Percentiles rank a stretch among this genome's conserved stretches.
Evolutionary conservation across 2,797 vertebrate species (phyloP).

Genomic region (Myotis pilosus): DNA sequence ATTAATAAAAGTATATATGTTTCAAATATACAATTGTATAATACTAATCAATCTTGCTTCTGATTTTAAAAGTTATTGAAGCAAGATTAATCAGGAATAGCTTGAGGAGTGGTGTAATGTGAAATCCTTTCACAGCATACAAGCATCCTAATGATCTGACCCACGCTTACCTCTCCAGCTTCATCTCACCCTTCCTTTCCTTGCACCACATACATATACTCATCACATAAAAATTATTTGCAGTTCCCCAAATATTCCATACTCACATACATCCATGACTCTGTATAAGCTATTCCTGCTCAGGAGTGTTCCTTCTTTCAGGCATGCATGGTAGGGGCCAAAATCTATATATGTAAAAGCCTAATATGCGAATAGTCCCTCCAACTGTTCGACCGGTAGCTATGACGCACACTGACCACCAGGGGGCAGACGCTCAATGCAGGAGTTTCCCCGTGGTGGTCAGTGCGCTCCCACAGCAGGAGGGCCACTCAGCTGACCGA

Average conservation of each 20-base stretch:
- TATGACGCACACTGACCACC: no score
- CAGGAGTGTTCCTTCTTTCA: not conserved
- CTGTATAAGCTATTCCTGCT: not conserved
- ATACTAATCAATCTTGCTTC: not conserved
- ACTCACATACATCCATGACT: not conserved
- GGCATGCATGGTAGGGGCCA: no score
- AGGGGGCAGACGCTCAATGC: no score
- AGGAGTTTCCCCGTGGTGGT: no score
- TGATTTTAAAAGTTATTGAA: not conserved
- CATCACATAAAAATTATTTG: not conserved
- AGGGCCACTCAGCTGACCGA: no score
- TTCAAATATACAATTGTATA: not conserved
- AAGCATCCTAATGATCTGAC: not conserved
- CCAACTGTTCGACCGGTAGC: no score
- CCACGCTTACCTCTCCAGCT: not conserved
- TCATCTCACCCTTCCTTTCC: not conserved
- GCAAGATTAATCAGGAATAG: not conserved
- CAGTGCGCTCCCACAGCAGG: no score
- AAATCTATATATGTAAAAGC: no score
- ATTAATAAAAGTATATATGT: not conserved
- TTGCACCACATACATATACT: not conserved
- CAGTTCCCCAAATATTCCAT: not conserved
- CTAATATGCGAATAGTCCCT: no score
- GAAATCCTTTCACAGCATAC: not conserved
- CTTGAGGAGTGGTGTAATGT: not conserved